Conservation (phyloP, 2,888 invertebrate genomes). For the Hydrotaea cyrtoneurina region DNA sequence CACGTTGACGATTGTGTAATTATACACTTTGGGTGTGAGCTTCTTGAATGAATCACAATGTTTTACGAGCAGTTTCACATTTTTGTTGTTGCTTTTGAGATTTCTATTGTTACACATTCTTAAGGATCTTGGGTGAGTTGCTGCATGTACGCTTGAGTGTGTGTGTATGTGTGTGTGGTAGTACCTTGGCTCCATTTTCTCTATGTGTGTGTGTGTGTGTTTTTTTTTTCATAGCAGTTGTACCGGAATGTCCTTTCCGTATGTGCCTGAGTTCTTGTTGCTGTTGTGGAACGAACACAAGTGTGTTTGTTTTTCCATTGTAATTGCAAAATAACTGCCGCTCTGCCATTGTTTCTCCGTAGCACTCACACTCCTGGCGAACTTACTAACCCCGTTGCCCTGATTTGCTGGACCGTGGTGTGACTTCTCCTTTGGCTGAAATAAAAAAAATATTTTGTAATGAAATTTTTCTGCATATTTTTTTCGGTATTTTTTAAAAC, state of each 20-base stretch:
- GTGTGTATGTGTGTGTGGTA: too few relatives aligned
- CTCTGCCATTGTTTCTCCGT: constrained; percentile 54
- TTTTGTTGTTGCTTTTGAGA: not conserved
- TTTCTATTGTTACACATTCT: constrained; percentile 31
- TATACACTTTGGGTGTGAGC: constrained; percentile 69
- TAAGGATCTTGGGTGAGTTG: constrained; percentile 30
- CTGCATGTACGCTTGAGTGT: not conserved
- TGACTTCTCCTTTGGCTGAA: too few relatives aligned
- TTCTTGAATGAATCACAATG: constrained; percentile 65
- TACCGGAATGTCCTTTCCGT: constrained; percentile 51
- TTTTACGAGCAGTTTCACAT: constrained; percentile 52
- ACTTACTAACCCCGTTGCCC: too few relatives aligned
- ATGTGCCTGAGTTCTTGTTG: not conserved
- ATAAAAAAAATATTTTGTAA: too few relatives aligned
- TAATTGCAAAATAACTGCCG: constrained; percentile 66
- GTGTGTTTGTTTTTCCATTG: constrained; percentile 64
- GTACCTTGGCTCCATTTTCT: too few relatives aligned
- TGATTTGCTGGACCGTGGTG: too few relatives aligned
- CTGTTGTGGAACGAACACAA: constrained; percentile 46
- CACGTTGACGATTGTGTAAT: constrained; percentile 66
- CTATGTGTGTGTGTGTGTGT: too few relatives aligned
- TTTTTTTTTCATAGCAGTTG: constrained; percentile 16
- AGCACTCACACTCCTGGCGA: too few relatives aligned
- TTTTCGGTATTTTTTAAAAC: too few relatives aligned
- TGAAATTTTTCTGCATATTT: too few relatives aligned